Conservation (phyloP, 1,140 invertebrate species). For the Luehdorfia chinensis region DNA sequence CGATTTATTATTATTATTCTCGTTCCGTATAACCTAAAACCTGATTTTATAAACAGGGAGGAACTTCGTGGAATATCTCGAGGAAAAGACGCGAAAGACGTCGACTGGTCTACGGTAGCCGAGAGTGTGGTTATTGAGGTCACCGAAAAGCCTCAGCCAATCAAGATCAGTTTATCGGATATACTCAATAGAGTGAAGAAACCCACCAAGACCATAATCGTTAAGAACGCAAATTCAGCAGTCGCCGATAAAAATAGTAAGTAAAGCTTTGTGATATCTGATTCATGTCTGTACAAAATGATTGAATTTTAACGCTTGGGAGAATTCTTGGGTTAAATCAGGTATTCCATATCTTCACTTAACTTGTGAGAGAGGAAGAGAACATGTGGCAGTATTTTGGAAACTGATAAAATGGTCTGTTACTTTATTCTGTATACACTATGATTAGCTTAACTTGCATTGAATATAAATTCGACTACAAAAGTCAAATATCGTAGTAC, state of each 20-base stretch:
- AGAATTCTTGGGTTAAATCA: background rate
- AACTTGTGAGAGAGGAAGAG: too few species aligned
- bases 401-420: too few species aligned
- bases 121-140: conserved; percentile 61
- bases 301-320: background rate
- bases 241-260: conserved; percentile 77
- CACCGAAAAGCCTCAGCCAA: conserved; percentile 86
- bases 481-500: too few species aligned
- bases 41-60: conserved; percentile 78
- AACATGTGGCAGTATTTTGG: too few species aligned
- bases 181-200: conserved; percentile 83
- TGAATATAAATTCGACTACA: too few species aligned
- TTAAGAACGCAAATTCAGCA: conserved; percentile 71
- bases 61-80: conserved; percentile 90
- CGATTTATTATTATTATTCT: too few species aligned
- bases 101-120: conserved; percentile 89
- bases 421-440: too few species aligned
- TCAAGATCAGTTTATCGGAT: conserved; percentile 88
- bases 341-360: too few species aligned
- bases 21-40: too few species aligned
- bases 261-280: conserved; percentile 37
- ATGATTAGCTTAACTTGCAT: too few species aligned
- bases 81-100: conserved; percentile 88
- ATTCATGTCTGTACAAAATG: too few species aligned
- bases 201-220: conserved; percentile 77